Evolutionary conservation across 1,140 invertebrate genomes (phyloP), one percentile per base, ranked within the genome.

Genomic region (Drosophila miranda): DNA sequence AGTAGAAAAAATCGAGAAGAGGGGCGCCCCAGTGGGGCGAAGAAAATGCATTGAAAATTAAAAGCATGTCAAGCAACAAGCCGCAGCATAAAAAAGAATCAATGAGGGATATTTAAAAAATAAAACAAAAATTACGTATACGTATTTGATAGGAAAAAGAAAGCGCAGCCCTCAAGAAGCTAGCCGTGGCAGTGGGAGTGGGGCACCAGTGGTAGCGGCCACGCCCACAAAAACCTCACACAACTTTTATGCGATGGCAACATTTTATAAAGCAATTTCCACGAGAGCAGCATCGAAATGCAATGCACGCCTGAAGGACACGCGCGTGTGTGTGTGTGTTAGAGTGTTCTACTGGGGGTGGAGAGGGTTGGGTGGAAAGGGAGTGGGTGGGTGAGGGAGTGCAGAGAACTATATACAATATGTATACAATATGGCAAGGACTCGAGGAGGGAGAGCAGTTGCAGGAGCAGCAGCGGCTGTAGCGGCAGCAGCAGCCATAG

Each of bases 221-320:
- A 62, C 78, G 78, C 78, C 78, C 78, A 81, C 62, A 64, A 63
- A 54, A 66, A 72, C 71, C 56, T 59, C 69, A 60, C 57, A 63
- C 59, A 82, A 74, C 78, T 82, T 82, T 68, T 68, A 78, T 78
- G 55, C 70, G 69, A 78, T 74, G 59, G 78, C 78, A 82, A 82
- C 78, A 82, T 82, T 82, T 82, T 82, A 82, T 82, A 82, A 82
- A 82, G 78, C 78, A 82, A 82, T 82, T 82, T 82, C 78, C 74
- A 81, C 69, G 64, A 75, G 55, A 82, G 78, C 74, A 82, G 50
- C 78, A 82, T 82, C 78, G 78, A 82, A 82, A 82, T 82, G 78
- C 78, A 78, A 82, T 82, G 78, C 78, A 82, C 70, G 78, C 78
- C 75, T 70, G 78, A 82, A 82, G 78, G 78, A 82, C 78, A 72